Percentiles rank a stretch among this genome's conserved stretches.
These are phyloP conservation scores for Drosophila birchii DNA, from an alignment of 2,888 invertebrate species.

Conservation along the genomic window DNA sequence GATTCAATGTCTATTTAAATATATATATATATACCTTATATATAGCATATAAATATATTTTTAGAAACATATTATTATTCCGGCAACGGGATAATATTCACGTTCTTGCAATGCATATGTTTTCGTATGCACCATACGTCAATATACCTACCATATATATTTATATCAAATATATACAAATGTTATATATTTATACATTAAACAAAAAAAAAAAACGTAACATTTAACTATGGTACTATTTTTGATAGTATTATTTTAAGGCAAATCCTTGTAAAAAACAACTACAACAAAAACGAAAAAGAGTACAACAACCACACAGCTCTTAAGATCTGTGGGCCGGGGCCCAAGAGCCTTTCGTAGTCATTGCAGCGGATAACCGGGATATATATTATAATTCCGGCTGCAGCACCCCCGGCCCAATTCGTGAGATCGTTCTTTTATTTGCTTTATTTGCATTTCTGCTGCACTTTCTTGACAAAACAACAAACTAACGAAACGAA, in stretches of 20 bases:
- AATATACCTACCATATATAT: conserved; percentile 62
- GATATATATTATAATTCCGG: not conserved
- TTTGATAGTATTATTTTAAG: conserved; percentile 81
- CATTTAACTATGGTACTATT: conserved; percentile 74
- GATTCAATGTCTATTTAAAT: conserved; percentile 76
- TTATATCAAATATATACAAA: conserved; percentile 61
- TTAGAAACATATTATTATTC: conserved; percentile 81
- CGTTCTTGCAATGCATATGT: conserved; percentile 82
- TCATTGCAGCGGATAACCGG: conserved; percentile 22
- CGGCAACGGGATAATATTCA: conserved; percentile 72
- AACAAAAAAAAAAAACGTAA: conserved; percentile 55
- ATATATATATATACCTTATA: conserved; percentile 65
- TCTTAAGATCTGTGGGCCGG: conserved; percentile 26
- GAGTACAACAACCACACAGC: conserved; percentile 45
- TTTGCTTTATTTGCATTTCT: conserved; percentile 78
- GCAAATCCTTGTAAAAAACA: conserved; percentile 71
- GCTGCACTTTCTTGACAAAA: conserved; percentile 64
- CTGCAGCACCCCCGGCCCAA: conserved; percentile 24
- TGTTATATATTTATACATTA: conserved; percentile 69
- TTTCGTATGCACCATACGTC: conserved; percentile 82
- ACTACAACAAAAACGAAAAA: conserved; percentile 42
- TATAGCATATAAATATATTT: conserved; percentile 79
- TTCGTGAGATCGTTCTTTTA: conserved; percentile 68
- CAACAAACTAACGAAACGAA: conserved; percentile 6
- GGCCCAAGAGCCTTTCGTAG: conserved; percentile 4